Evolutionary conservation across 2,888 invertebrate species (phyloP), one percentile per base, ranked within the genome.

Genomic region (Drosophila kuntzei): DNA sequence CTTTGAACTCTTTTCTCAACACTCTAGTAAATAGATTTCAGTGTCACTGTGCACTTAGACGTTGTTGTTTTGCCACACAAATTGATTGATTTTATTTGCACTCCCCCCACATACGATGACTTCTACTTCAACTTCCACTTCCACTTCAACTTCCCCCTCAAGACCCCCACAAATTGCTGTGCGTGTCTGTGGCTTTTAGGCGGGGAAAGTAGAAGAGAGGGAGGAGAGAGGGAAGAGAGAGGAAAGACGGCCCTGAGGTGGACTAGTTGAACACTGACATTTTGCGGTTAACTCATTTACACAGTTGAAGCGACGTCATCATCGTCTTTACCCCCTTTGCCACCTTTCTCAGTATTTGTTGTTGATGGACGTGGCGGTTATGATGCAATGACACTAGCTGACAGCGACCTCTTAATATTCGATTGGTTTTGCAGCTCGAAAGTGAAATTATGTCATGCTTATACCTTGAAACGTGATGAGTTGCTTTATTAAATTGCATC

Each of bases 31-130:
- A 87, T 83, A 85, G 80, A 89, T 86, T 89, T 89, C 80, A 84
- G 69, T 82, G 83, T 77, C 83, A 72, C 75, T 63, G 32, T 71
- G 86, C 88, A 83, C 83, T 82, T 82, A 82, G 76, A 65, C 32
- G 47, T 20, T 41, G 20, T 41, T 64, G 47, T 37, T 64, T 66
- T 76, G 71, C 74, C 74, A 69, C 62, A 76, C 71, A 83, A 88
- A 88, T 84, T 87, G 87, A 87, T 87, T 87, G 87, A 89, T 87
- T 89, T 89, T 89, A 87, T 87, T 89, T 87, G 88, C 85, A 75
- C 75, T 75, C 63, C 51, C 29, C 55, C 53, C 54, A 27, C 44
- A n/a, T 14, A 16, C n/a, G 25, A 46, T 47, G 29, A 47, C 47
- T 47, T 47, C 16, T 1, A 47, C 12, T 34, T 12, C 36, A 7